These are phyloP conservation scores for Protobothrops flavoviridis DNA, from an alignment of 2,113 vertebrate genomes.

Conservation along the genomic window DNA sequence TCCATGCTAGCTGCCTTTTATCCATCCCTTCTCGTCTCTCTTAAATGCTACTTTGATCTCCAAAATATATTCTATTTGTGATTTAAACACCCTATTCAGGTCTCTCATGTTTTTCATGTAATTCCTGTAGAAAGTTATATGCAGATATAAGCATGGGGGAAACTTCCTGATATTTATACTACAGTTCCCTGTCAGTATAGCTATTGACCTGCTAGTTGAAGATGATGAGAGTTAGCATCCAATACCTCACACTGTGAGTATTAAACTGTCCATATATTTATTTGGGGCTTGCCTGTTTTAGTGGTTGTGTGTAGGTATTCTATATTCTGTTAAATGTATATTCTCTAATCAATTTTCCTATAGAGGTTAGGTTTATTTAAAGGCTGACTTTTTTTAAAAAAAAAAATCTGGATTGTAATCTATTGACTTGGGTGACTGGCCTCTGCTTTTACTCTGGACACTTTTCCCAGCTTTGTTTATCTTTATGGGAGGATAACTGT, in stretches of 20 bases:
- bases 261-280: not conserved
- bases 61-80: not conserved
- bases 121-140: not conserved
- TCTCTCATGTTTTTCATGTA: not conserved
- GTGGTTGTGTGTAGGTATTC: not conserved
- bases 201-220: not conserved
- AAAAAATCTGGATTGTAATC: not conserved
- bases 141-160: not conserved
- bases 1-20: not conserved
- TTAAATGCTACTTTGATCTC: not conserved
- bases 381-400: not conserved
- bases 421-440: not conserved
- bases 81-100: not conserved
- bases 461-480: not conserved
- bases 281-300: not conserved
- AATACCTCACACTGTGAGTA: too few species aligned
- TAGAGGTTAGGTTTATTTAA: not conserved
- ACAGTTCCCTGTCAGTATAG: not conserved
- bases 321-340: not conserved
- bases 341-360: not conserved
- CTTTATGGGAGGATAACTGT: not conserved
- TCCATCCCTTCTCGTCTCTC: not conserved
- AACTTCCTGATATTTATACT: not conserved
- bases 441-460: too few species aligned
- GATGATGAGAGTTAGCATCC: too few species aligned